phyloP scores from a whole-genome alignment of 2,113 vertebrate genomes.

The Lasiurus cinereus region DNA sequence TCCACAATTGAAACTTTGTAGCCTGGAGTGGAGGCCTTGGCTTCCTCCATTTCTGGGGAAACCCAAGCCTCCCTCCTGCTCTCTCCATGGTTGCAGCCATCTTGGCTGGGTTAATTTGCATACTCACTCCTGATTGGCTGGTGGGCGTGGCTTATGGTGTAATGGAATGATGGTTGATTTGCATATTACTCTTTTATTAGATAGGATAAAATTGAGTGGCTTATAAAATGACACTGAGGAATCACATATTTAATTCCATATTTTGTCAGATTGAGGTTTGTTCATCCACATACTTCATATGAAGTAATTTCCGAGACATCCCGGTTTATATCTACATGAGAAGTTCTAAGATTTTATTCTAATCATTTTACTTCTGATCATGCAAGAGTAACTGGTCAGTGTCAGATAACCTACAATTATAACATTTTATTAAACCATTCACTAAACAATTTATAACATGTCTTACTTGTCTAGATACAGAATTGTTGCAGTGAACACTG shows the following conservation, averaged over 20 bases:
- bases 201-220: background rate
- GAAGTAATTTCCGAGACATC: constrained; percentile 9
- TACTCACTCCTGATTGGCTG: too few relatives aligned
- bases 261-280: background rate
- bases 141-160: too few relatives aligned
- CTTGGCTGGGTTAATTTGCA: too few relatives aligned
- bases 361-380: background rate
- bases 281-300: background rate
- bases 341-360: background rate
- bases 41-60: too few relatives aligned
- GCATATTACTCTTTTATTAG: too few relatives aligned
- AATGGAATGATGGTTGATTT: too few relatives aligned
- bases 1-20: too few relatives aligned
- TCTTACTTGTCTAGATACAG: background rate
- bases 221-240: background rate
- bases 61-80: too few relatives aligned
- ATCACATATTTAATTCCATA: background rate
- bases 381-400: background rate
- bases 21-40: too few relatives aligned
- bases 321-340: background rate
- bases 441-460: background rate
- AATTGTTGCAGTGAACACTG: background rate
- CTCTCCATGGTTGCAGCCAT: too few relatives aligned
- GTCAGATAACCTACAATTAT: background rate
- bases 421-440: background rate